These are phyloP conservation scores for Oophaga sylvatica DNA, from an alignment of 2,797 vertebrate genomes.

Conservation along the genomic window DNA sequence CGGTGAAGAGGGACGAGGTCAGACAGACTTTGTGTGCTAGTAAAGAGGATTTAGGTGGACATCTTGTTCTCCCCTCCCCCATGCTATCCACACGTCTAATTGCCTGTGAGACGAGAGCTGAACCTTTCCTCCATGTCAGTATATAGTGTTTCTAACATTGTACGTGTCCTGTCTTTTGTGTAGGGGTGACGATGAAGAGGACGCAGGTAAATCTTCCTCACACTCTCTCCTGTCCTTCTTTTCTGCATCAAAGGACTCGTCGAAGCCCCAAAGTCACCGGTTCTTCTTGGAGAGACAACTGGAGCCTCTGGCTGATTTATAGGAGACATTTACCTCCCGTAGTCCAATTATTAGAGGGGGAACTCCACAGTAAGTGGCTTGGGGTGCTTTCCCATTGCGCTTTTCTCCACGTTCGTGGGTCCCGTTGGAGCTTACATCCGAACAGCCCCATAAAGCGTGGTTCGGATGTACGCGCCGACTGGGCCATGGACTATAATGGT, in stretches of 20 bases:
- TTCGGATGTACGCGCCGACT: too few relatives aligned
- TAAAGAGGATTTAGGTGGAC: conserved; percentile 43
- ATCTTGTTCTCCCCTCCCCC: neutral
- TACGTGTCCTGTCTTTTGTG: neutral
- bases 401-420: too few relatives aligned
- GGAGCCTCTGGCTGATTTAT: conserved; percentile 67
- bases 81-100: neutral
- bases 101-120: conserved; percentile 19
- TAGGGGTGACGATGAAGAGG: conserved; percentile 74
- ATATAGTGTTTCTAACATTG: neutral
- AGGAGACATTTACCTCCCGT: neutral
- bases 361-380: neutral
- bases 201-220: conserved; percentile 60
- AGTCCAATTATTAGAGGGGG: neutral
- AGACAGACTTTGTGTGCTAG: conserved; percentile 54
- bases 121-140: neutral
- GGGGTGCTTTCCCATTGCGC: too few relatives aligned
- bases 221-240: conserved; percentile 80
- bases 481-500: too few relatives aligned
- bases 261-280: conserved; percentile 64
- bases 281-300: conserved; percentile 74
- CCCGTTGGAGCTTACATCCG: too few relatives aligned
- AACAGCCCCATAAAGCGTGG: too few relatives aligned
- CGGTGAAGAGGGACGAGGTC: conserved; percentile 22
- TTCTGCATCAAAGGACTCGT: conserved; percentile 54